A percentile compares a stretch with the other conserved stretches of the same genome.
Conservation (phyloP, 2,888 invertebrate species). For the Macaria notata region DNA sequence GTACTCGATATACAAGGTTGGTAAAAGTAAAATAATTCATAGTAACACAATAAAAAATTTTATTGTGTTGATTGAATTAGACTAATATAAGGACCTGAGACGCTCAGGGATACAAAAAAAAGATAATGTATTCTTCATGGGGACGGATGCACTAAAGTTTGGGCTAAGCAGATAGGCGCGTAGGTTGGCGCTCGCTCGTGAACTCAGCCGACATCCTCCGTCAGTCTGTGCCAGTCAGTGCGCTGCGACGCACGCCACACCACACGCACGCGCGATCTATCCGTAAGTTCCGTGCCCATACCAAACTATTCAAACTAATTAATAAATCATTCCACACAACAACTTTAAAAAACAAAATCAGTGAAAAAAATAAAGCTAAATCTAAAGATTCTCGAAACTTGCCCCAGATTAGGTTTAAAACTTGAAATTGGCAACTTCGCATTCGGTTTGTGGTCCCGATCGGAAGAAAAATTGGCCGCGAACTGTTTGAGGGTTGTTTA, state of each 20-base stretch:
- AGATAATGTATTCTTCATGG: too few relatives aligned
- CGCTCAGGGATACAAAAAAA: too few relatives aligned
- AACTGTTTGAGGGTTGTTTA: constrained; percentile 38
- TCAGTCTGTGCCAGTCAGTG: constrained; percentile 58
- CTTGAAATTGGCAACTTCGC: constrained; percentile 45
- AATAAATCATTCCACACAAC: constrained; percentile 34
- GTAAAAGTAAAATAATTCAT: too few relatives aligned
- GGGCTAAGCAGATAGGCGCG: too few relatives aligned
- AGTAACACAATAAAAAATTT: too few relatives aligned
- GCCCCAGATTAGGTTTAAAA: constrained; percentile 40
- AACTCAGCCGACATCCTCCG: neutral
- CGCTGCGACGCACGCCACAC: constrained; percentile 54
- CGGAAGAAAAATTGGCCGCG: constrained; percentile 41
- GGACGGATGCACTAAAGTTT: too few relatives aligned
- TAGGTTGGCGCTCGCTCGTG: too few relatives aligned
- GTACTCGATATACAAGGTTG: too few relatives aligned
- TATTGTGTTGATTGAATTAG: too few relatives aligned
- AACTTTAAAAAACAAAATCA: constrained; percentile 36
- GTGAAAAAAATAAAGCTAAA: constrained; percentile 29
- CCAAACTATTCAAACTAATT: constrained; percentile 47
- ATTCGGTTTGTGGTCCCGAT: constrained; percentile 33
- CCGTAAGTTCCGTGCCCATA: constrained; percentile 72
- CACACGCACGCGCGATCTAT: constrained; percentile 44
- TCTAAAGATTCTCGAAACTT: constrained; percentile 41
- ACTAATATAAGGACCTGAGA: too few relatives aligned